Conservation (phyloP, 2,888 invertebrate genomes). For the Exephanes ischioxanthus region DNA sequence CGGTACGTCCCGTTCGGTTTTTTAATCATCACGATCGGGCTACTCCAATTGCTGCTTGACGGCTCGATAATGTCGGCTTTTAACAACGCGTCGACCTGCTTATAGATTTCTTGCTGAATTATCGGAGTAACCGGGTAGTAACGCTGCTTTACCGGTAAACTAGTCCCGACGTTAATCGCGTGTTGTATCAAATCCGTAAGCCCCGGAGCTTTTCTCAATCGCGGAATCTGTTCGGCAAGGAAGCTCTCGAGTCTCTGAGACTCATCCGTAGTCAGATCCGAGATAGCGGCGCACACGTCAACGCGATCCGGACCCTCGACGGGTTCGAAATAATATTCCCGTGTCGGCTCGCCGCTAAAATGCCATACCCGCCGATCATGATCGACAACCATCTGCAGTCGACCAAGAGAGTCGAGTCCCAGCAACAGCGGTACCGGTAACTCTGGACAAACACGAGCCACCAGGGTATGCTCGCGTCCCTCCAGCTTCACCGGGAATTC, state of each 20-base stretch:
- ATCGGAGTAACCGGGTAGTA: conserved; percentile 64
- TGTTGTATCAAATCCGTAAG: background rate
- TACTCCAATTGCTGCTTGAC: conserved; percentile 74
- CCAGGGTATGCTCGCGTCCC: background rate
- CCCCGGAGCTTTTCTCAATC: background rate
- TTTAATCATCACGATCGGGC: conserved; percentile 71
- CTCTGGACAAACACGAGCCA: conserved; percentile 1
- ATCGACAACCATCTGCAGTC: background rate
- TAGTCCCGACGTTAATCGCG: conserved; percentile 34
- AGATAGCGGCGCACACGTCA: conserved; percentile 1
- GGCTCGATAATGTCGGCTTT: conserved; percentile 74
- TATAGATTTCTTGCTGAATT: conserved; percentile 44
- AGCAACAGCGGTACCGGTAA: conserved; percentile 24
- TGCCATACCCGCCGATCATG: conserved; percentile 6
- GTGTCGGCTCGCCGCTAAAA: background rate
- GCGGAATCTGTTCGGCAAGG: background rate
- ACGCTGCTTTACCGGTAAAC: conserved; percentile 58
- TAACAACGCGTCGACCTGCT: conserved; percentile 77
- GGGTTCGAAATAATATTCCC: background rate
- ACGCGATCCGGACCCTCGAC: background rate
- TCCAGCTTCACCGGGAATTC: conserved; percentile 16
- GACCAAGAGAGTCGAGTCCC: conserved; percentile 9
- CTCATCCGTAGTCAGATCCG: background rate
- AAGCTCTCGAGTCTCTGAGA: background rate
- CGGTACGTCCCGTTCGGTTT: conserved; percentile 60